A percentile compares a stretch with the other conserved stretches of the same genome.
phyloP scores from a whole-genome alignment of 2,888 invertebrate genomes.

The Agelastica alni region DNA sequence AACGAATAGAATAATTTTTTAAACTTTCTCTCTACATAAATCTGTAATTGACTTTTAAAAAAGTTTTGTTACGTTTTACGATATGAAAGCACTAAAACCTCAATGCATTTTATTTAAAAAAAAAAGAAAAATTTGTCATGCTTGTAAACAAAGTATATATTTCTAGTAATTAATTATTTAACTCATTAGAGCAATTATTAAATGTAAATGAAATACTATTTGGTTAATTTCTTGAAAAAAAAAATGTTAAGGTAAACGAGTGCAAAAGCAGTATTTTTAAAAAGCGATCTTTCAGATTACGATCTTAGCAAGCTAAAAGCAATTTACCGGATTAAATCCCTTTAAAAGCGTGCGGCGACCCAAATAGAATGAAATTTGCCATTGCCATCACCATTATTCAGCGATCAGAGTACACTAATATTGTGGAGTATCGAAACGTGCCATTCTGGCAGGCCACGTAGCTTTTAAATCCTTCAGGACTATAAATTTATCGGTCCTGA shows the following conservation, averaged over 20 bases:
- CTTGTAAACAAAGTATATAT: too few relatives aligned
- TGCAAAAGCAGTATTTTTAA: too few relatives aligned
- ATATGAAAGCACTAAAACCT: too few relatives aligned
- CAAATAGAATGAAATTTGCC: slow-evolving; percentile 19
- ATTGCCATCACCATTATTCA: slow-evolving; percentile 26
- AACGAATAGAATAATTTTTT: too few relatives aligned
- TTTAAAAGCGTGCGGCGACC: slow-evolving; percentile 6
- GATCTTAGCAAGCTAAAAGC: not conserved
- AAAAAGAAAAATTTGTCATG: too few relatives aligned
- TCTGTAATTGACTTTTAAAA: too few relatives aligned
- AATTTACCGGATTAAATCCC: slow-evolving; percentile 2
- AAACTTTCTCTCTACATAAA: too few relatives aligned
- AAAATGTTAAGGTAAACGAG: too few relatives aligned
- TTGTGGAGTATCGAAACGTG: slow-evolving; percentile 31
- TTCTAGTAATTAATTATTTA: not conserved
- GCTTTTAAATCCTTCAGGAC: slow-evolving; percentile 44
- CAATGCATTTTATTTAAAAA: too few relatives aligned
- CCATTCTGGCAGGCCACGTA: slow-evolving; percentile 26
- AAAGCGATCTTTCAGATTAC: not conserved
- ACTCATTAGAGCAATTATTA: not conserved
- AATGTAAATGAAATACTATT: too few relatives aligned
- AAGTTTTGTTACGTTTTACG: too few relatives aligned
- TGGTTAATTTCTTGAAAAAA: too few relatives aligned
- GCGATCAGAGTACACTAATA: slow-evolving; percentile 32
- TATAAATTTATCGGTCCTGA: slow-evolving; percentile 48